Base-by-base conservation (phyloP, 2,113 vertebrate species). In the Ibidorhyncha struthersii region DNA sequence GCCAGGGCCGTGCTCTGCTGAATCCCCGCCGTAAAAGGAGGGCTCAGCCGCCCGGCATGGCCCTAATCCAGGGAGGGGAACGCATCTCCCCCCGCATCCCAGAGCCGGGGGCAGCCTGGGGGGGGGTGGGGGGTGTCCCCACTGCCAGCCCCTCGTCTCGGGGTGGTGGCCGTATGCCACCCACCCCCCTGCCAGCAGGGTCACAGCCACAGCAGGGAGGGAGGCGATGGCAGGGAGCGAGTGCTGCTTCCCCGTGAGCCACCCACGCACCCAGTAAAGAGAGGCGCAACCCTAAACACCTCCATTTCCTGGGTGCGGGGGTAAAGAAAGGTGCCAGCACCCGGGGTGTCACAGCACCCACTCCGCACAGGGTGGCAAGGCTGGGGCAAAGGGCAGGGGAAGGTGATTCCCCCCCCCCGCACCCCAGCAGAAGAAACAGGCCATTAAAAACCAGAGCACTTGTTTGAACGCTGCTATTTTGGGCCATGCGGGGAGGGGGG, bases 371-470 rank as follows among this genome's bases (percentile, higher is more conserved):
- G 72, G 70, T 2, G 4, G 23, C 45, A 3, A 47, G 38, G 72
- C 45, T 58, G 61, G 4, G 19, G 82, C 62, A 85, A 88, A 95
- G 94, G 95, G 94, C 96, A 97, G 25, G 29, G 72, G 93, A 96
- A 97, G 96, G 96, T 93, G 94, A 96, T 49, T 22, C 29, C 12
- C 13, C 20, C 6, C 45, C 29, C 15, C 7, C 12, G 21, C 53
- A 23, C 49, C 20, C 25, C 18, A 29, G 76, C 58, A 41, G 67
- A 29, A 91, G 87, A 95, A 96, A 86, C 47, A 78, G 94, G 83
- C 81, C 92, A 88, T 96, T 93, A 92, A 94, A 93, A 96, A 95
- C 65, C 89, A 93, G 91, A 97, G 65, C 96, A 94, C 93, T 96
- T 95, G 93, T 91, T 82, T 43, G 86, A 91, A 70, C 1, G 18